Percentiles rank a stretch among this genome's conserved stretches.
Conservation (phyloP, 2,113 vertebrate species). For the Archocentrus centrarchus region DNA sequence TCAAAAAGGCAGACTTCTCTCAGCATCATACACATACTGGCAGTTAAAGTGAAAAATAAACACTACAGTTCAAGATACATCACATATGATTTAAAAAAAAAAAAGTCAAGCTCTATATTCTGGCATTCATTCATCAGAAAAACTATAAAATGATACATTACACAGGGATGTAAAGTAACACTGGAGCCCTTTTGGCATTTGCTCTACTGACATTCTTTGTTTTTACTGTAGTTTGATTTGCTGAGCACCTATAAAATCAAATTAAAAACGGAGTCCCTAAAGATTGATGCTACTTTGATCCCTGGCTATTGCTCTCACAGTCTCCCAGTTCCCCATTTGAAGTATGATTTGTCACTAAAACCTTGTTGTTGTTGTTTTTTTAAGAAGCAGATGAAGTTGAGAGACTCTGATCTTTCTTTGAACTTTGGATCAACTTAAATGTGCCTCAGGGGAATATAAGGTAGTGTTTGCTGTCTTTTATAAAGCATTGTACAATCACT, state of each 20-base stretch:
- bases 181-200: constrained; percentile 70
- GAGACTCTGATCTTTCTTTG: constrained; percentile 18
- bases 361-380: neutral
- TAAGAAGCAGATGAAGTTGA: constrained; percentile 11
- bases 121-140: constrained; percentile 69
- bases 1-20: constrained; percentile 66
- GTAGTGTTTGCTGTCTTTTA: constrained; percentile 67
- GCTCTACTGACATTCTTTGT: constrained; percentile 61
- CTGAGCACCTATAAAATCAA: constrained; percentile 69
- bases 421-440: constrained; percentile 55
- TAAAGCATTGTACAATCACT: constrained; percentile 82
- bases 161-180: constrained; percentile 55
- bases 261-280: constrained; percentile 30
- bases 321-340: constrained; percentile 2
- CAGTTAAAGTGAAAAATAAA: constrained; percentile 71
- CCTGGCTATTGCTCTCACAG: constrained; percentile 29
- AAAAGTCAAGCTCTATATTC: constrained; percentile 65
- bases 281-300: constrained; percentile 28
- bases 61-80: constrained; percentile 71
- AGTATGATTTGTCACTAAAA: constrained; percentile 8
- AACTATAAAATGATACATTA: constrained; percentile 57
- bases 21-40: constrained; percentile 71
- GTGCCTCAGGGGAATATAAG: constrained; percentile 49
- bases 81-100: constrained; percentile 39
- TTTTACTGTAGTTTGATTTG: constrained; percentile 52